Base-by-base conservation (phyloP, 2,113 vertebrate genomes). In the Brienomyrus longianalis region DNA sequence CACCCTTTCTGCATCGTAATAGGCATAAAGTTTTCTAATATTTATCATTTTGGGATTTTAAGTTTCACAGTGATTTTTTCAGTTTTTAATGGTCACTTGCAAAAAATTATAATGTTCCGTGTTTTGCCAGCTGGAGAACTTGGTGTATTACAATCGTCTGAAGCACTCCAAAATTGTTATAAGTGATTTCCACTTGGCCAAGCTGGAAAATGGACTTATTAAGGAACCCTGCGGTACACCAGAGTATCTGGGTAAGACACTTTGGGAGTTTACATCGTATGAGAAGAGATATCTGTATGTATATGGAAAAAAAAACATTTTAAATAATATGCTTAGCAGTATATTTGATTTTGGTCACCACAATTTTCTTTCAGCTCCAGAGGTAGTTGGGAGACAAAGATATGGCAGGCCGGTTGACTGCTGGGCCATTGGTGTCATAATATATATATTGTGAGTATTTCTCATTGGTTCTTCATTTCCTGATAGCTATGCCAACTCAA, bases 111-210 rank as follows among this genome's bases (percentile, higher is more conserved):
- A 3, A 17, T 80, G 31, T 87, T 19, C 17, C 17, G 19, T 86
- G 45, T 52, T 74, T 39, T 91, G 4, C 84, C 74, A 99, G 98
- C 94, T 99, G 96, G 98, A 99, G 94, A 99, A 99, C 93, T 94
- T 99, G 94, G 97, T 99, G 90, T 99, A 99, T 93, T 99, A 97
- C 89, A 99, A 99, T 90, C 97, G 98, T 74, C 94, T 99, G 95
- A 99, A 99, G 95, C 98, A 99, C 94, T 99, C 98, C 27, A 99
- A 99, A 97, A 99, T 99, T 0, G 98, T 99, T 91, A 99, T 99
- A 96, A 99, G 98, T 0, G 98, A 99, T 95, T 99, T 99, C 94
- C 98, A 99, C 91, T 93, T 99, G 96, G 98, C 98, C 91, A 99
- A 99, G 95, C 93, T 99, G 92, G 98, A 99, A 95, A 98, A 98